phyloP scores from a whole-genome alignment of 2,113 vertebrate species.

The Bubo bubo region DNA sequence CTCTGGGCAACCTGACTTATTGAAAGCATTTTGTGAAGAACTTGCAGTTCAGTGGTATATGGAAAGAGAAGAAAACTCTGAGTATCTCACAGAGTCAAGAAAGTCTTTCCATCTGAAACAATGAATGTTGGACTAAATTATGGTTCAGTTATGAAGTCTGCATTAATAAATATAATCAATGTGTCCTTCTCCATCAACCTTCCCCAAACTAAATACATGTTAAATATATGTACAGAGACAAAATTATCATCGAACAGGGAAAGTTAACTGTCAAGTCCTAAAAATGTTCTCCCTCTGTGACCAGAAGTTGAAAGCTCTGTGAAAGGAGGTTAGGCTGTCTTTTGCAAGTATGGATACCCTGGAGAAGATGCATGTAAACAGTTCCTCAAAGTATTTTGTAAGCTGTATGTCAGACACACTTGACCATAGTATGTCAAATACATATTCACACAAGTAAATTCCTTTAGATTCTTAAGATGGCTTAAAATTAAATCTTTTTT shows the following conservation, averaged over 20 bases:
- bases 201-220: neutral
- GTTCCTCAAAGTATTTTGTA: neutral
- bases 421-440: neutral
- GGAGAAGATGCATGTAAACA: neutral
- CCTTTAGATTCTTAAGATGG: neutral
- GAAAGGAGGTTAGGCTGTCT: neutral
- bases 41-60: neutral
- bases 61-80: neutral
- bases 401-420: neutral
- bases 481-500: neutral
- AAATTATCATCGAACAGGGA: neutral
- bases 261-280: neutral
- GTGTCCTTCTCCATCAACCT: neutral
- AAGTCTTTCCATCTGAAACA: neutral
- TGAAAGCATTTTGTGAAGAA: neutral
- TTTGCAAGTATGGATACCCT: neutral
- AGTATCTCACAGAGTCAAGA: neutral
- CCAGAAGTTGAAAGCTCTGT: neutral
- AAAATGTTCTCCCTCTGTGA: neutral
- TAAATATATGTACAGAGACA: neutral
- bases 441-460: neutral
- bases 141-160: neutral
- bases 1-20: fast-evolving
- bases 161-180: neutral
- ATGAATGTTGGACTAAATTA: neutral